Conservation (phyloP, 2,113 vertebrate species). For the Halichoeres trimaculatus region DNA sequence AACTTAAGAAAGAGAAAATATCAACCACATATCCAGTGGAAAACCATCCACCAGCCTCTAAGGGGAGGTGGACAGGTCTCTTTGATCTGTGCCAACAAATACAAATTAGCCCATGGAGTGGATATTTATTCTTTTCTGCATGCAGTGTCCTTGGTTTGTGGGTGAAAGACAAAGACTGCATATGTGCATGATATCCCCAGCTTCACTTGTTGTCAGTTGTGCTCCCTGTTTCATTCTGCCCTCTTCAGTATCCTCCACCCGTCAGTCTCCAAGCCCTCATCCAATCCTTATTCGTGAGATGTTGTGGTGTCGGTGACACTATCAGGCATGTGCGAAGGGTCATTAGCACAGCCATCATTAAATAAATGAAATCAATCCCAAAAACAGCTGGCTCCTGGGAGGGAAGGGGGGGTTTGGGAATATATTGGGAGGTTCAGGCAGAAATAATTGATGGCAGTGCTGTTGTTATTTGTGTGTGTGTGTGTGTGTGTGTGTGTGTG, state of each 20-base stretch:
- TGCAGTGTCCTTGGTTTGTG: conserved; percentile 76
- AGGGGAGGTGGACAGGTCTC: conserved; percentile 68
- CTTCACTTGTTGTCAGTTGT: conserved; percentile 33
- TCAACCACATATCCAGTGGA: conserved; percentile 53
- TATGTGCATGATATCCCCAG: conserved; percentile 41
- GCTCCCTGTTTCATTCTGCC: conserved; percentile 50
- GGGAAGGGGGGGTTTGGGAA: conserved; percentile 71
- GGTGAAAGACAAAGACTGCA: conserved; percentile 76
- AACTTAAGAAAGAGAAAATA: conserved; percentile 41
- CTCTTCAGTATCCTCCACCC: conserved; percentile 57
- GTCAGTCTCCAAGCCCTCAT: conserved; percentile 55
- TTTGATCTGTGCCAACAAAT: conserved; percentile 61
- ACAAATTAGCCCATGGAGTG: conserved; percentile 62
- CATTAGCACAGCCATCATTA: conserved; percentile 86
- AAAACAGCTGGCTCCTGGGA: conserved; percentile 87
- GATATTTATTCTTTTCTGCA: conserved; percentile 72
- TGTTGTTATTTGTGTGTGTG: conserved; percentile 37
- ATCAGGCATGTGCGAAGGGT: conserved; percentile 80
- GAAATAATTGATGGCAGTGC: conserved; percentile 64
- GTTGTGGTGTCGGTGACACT: conserved; percentile 79
- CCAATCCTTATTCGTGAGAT: conserved; percentile 75
- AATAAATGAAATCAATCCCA: conserved; percentile 88
- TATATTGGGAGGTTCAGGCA: conserved; percentile 56
- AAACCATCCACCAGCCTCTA: conserved; percentile 49
- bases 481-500: conserved; percentile 4